phyloP scores from a whole-genome alignment of 2,888 invertebrate genomes.

The Dryobota labecula region DNA sequence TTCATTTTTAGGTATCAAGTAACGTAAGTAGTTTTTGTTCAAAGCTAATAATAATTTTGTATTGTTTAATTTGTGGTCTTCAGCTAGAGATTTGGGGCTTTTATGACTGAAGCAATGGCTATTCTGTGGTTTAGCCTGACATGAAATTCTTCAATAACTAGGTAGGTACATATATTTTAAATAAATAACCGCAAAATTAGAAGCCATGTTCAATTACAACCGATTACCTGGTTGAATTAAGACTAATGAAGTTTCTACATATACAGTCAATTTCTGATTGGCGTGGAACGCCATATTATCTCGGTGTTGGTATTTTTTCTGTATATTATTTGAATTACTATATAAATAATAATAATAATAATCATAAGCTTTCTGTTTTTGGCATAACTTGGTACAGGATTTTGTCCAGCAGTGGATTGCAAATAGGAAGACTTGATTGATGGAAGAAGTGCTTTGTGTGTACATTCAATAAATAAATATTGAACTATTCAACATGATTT shows the following conservation, averaged over 20 bases:
- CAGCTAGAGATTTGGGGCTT: not conserved
- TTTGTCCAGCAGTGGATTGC: not conserved
- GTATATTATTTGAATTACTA: not conserved
- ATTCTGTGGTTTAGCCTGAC: not conserved
- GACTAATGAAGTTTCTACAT: not conserved
- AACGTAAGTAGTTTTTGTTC: not conserved
- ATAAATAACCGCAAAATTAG: slow-evolving; percentile 14
- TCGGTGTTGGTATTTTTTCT: slow-evolving; percentile 12
- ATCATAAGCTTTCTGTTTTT: not conserved
- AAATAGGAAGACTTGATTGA: not conserved
- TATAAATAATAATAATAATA: not conserved
- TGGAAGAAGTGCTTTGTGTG: not conserved
- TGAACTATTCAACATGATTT: not conserved
- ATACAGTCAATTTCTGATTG: slow-evolving; percentile 1
- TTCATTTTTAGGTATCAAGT: not conserved
- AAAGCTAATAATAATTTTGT: not conserved
- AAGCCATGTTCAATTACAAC: slow-evolving; percentile 27
- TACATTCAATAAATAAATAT: slow-evolving; percentile 1
- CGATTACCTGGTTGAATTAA: slow-evolving; percentile 39
- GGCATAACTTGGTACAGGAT: too few species aligned
- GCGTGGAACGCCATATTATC: slow-evolving; percentile 8
- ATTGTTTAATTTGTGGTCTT: not conserved
- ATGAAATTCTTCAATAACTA: not conserved
- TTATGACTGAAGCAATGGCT: not conserved
- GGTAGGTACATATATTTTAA: not conserved